These are phyloP conservation scores for Myotis lucifugus DNA, from an alignment of 2,113 vertebrate genomes.

Conservation along the genomic window DNA sequence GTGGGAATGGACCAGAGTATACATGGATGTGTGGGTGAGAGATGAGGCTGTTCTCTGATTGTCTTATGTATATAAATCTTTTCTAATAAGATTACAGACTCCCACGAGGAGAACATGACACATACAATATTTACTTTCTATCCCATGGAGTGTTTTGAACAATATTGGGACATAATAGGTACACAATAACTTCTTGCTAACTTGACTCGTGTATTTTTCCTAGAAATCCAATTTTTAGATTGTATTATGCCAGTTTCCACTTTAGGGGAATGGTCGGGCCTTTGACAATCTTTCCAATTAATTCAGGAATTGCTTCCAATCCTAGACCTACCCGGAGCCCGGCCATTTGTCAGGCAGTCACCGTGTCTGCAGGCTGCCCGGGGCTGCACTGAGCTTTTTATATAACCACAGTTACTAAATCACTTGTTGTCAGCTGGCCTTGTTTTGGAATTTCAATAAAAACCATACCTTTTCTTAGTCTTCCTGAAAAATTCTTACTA, in stretches of 20 bases:
- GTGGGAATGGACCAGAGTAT: neutral
- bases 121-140: constrained; percentile 57
- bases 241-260: constrained; percentile 45
- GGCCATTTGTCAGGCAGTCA: constrained; percentile 53
- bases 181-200: constrained; percentile 64
- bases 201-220: constrained; percentile 45
- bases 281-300: constrained; percentile 66
- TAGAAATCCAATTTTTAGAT: constrained; percentile 61
- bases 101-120: constrained; percentile 24
- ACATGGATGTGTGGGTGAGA: neutral
- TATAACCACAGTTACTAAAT: constrained; percentile 51
- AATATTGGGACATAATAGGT: constrained; percentile 55
- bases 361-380: neutral
- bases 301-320: constrained; percentile 59
- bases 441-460: constrained; percentile 63
- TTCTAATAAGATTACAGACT: constrained; percentile 43
- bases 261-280: neutral
- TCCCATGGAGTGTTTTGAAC: constrained; percentile 21
- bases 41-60: neutral
- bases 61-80: constrained; percentile 5
- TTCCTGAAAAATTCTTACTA: constrained; percentile 8
- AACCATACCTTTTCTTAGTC: neutral
- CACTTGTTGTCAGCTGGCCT: constrained; percentile 48
- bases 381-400: neutral
- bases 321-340: neutral